Evolutionary conservation across 2,113 vertebrate genomes (phyloP), one percentile per base, ranked within the genome.

Genomic region (Solea senegalensis): DNA sequence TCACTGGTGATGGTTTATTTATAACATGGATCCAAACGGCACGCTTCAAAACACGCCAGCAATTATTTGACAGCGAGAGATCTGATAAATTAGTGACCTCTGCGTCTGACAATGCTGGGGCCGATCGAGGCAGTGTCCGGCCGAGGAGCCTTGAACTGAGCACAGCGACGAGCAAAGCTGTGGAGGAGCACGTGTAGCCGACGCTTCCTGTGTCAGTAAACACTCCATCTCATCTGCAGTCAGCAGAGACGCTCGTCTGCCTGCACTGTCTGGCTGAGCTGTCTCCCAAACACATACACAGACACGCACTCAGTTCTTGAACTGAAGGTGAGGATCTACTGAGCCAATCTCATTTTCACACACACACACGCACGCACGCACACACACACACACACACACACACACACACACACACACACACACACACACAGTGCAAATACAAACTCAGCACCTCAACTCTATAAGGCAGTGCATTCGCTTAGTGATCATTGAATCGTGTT

Each of bases 161-260:
- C 27, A 75, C 61, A 72, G 13, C 10, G 56, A 80, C 4, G 73
- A 82, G 76, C 53, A 57, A 69, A 80, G 80, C 66, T 71, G 71
- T 76, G 69, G 68, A 81, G 56, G 73, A 86, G 91, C 84, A 86
- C 57, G 85, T 86, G 88, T 46, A 65, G 86, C 86, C 71, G 88
- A 89, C 73, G 89, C 89, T 86, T 81, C 87, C 83, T 76, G 84
- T 91, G 87, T 91, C 90, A 89, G 92, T 92, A 91, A 93, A 92
- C 88, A 92, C 88, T 82, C 74, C 48, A 86, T 92, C 93, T 92
- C 87, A 89, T 94, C 93, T 91, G 93, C 92, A 94, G 93, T 94
- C 93, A 92, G 90, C 76, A 83, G 86, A 92, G 91, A 92, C 87
- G 81, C 79, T 81, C 83, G 92, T 93, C 92, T 93, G 92, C 89